Evolutionary conservation across 2,113 vertebrate species (phyloP), one percentile per base, ranked within the genome.

Genomic region (Ivindomyrus marchei): DNA sequence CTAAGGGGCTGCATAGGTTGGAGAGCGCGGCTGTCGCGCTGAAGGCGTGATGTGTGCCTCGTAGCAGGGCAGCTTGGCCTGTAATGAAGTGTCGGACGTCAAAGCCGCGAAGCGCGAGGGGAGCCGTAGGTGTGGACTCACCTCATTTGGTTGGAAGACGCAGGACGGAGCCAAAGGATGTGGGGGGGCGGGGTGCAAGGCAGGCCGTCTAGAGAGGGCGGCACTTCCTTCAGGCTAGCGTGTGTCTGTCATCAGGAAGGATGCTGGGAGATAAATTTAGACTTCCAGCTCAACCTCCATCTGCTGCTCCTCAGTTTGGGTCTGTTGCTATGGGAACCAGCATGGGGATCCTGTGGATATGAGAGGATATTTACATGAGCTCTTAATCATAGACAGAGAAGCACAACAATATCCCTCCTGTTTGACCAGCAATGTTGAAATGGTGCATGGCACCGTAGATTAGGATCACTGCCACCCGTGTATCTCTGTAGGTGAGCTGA

Each of bases 191-290:
- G 10, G 49, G 24, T n/a, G 83, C 45, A 47, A 85, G 45, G 52
- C 53, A 62, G 52, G 36, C 42, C 36, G 56, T 50, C 52, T 66
- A 50, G 87, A 66, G 87, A 52, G 56, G 56, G 87, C 45, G 87
- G 53, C 87, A 62, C 87, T 88, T 88, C 87, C 87, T 88, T 24
- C 56, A 42, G 19, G 49, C 31, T 36, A 66, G 87, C 56, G 92
- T 91, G 93, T 93, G 91, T 94, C 91, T 94, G 93, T 91, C 90
- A 91, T 94, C 92, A 90, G 92, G 90, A 93, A 95, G 94, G 94
- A 95, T 96, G 93, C 95, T 95, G 92, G 93, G 92, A 96, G 96
- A 96, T 96, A 96, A 95, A 96, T 96, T 95, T 96, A 96, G 96
- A 95, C 94, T 93, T 95, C 93, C 92, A 95, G 95, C 94, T 95